Conservation (phyloP, 2,888 invertebrate genomes). For the Heliconius erato region DNA sequence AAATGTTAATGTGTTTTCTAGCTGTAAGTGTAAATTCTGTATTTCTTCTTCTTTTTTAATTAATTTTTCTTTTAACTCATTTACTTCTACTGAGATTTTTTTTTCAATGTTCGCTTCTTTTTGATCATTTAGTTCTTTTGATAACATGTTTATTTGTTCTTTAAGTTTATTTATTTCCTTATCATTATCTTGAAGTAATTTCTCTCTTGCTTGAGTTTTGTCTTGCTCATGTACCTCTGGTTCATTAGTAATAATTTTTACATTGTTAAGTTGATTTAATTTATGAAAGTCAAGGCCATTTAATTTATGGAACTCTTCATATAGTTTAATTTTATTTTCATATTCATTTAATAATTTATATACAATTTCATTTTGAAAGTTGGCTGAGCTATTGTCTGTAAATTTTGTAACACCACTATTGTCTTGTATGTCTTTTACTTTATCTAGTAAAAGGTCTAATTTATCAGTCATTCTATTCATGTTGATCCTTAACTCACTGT, state of each 20-base stretch:
- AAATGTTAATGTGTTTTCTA: conserved; percentile 49
- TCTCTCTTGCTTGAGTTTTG: conserved; percentile 54
- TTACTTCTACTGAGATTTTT: conserved; percentile 57
- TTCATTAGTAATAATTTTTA: conserved; percentile 52
- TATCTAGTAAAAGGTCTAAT: conserved; percentile 68
- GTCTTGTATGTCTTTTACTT: conserved; percentile 61
- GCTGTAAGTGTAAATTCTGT: conserved; percentile 50
- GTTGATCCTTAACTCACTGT: conserved; percentile 78
- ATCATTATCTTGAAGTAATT: conserved; percentile 59
- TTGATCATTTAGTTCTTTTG: conserved; percentile 44
- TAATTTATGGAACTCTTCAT: conserved; percentile 69
- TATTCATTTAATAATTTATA: conserved; percentile 75
- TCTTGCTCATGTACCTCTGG: conserved; percentile 43
- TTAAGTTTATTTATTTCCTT: conserved; percentile 59
- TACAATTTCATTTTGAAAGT: conserved; percentile 66
- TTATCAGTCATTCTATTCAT: conserved; percentile 74
- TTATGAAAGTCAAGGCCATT: conserved; percentile 57
- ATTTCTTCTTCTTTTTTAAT: conserved; percentile 48
- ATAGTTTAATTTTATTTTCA: conserved; percentile 76
- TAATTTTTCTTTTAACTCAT: conserved; percentile 56
- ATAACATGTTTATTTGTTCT: conserved; percentile 59
- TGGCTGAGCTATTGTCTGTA: conserved; percentile 41
- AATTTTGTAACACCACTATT: conserved; percentile 55
- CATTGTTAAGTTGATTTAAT: conserved; percentile 36
- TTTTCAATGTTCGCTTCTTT: conserved; percentile 47